These are phyloP conservation scores for Probaryconus sp. DNA, from an alignment of 1,140 invertebrate species.

Conservation along the genomic window DNA sequence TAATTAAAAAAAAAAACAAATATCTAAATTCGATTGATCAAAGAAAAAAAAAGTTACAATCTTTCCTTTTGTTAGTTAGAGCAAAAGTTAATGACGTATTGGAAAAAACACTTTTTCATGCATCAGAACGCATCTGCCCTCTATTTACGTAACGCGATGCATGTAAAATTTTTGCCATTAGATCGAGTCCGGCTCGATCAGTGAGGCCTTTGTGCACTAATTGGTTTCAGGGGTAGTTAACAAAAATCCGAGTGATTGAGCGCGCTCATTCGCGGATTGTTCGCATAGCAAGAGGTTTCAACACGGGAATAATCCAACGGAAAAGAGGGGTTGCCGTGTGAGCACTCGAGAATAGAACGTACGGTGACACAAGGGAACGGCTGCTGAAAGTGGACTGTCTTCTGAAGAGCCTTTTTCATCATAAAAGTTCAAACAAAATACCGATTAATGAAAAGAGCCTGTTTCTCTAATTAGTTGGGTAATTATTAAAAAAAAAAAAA, in stretches of 20 bases:
- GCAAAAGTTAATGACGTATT: slow-evolving; percentile 17
- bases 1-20: background rate
- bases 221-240: slow-evolving; percentile 57
- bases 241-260: slow-evolving; percentile 52
- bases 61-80: background rate
- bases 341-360: slow-evolving; percentile 28
- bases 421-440: slow-evolving; percentile 48
- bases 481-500: too few species aligned
- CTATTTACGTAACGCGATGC: slow-evolving; percentile 39
- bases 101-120: slow-evolving; percentile 13
- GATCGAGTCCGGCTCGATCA: slow-evolving; percentile 37
- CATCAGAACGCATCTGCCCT: slow-evolving; percentile 20
- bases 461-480: slow-evolving; percentile 26
- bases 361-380: slow-evolving; percentile 39
- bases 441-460: slow-evolving; percentile 11
- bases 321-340: slow-evolving; percentile 33
- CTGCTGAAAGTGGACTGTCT: slow-evolving; percentile 45
- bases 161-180: slow-evolving; percentile 44
- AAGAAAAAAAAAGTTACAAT: too few species aligned
- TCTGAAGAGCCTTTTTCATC: slow-evolving; percentile 47
- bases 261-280: slow-evolving; percentile 51
- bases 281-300: slow-evolving; percentile 23
- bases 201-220: slow-evolving; percentile 42
- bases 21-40: background rate
- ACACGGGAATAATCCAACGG: slow-evolving; percentile 12